Evolutionary conservation across 2,888 invertebrate genomes (phyloP).

Genomic region (Meteorus colon): DNA sequence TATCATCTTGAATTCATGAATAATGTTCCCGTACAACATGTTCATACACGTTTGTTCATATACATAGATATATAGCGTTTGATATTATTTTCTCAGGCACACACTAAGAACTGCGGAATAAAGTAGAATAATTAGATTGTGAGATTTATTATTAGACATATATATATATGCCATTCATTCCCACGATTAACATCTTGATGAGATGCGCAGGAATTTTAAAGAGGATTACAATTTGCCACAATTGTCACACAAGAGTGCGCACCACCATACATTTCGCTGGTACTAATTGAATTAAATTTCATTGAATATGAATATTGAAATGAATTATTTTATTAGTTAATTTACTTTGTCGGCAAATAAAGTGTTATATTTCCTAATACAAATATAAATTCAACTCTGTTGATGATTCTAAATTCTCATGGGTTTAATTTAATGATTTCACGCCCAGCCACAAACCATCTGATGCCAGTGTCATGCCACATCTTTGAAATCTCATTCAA

Average conservation of each 20-base stretch:
- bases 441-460: background rate
- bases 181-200: background rate
- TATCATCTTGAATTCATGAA: background rate
- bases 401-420: background rate
- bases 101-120: background rate
- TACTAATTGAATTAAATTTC: background rate
- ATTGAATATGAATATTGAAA: background rate
- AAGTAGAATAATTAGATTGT: background rate
- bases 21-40: background rate
- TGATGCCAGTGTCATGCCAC: background rate
- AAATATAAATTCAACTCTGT: background rate
- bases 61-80: background rate
- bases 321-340: background rate
- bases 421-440: background rate
- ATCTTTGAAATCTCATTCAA: background rate
- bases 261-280: background rate
- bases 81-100: constrained; percentile 3
- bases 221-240: background rate
- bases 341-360: background rate
- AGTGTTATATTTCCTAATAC: background rate
- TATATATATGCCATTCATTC: background rate
- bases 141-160: background rate
- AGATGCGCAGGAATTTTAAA: constrained; percentile 5
- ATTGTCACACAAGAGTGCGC: background rate
- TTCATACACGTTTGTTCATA: background rate